These are phyloP conservation scores for Microcebus griseorufus DNA, from an alignment of 2,113 vertebrate genomes.

Conservation along the genomic window DNA sequence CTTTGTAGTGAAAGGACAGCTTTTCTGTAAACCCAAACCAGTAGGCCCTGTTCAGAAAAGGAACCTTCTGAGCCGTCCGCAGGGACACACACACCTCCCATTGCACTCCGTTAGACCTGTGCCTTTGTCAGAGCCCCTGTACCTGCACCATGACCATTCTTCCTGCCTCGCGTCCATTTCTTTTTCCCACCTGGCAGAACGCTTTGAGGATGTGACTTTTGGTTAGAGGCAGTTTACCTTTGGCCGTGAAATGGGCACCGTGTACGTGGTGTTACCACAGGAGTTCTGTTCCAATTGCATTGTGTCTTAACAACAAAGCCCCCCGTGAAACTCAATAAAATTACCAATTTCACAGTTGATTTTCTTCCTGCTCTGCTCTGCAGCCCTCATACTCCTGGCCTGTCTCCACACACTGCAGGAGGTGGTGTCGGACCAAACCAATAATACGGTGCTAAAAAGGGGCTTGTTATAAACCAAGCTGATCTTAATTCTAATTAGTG, in stretches of 20 bases:
- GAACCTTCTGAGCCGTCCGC: slow-evolving; percentile 5
- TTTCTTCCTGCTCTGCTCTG: slow-evolving; percentile 91
- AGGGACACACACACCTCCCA: not conserved
- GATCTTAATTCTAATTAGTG: slow-evolving; percentile 83
- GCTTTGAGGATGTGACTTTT: slow-evolving; percentile 66
- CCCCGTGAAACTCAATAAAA: slow-evolving; percentile 90
- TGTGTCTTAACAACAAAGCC: slow-evolving; percentile 90
- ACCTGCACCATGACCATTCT: not conserved
- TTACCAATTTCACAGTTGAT: slow-evolving; percentile 93
- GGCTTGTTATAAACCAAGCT: slow-evolving; percentile 84
- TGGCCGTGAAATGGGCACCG: slow-evolving; percentile 82
- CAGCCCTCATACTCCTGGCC: slow-evolving; percentile 90
- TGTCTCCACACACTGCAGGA: slow-evolving; percentile 90
- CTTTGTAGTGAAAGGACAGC: slow-evolving; percentile 30
- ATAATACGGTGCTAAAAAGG: slow-evolving; percentile 82
- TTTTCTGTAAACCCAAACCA: slow-evolving; percentile 16
- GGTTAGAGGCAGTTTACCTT: slow-evolving; percentile 84
- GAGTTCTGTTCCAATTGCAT: slow-evolving; percentile 87
- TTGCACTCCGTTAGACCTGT: not conserved
- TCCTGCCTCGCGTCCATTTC: not conserved
- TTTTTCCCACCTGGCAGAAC: slow-evolving; percentile 24
- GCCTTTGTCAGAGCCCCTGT: not conserved
- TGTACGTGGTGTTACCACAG: slow-evolving; percentile 84
- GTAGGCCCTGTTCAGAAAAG: slow-evolving; percentile 45
- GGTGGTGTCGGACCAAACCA: slow-evolving; percentile 88